Evolutionary conservation across 1,140 invertebrate species (phyloP).

Genomic region (Microplitis demolitor): DNA sequence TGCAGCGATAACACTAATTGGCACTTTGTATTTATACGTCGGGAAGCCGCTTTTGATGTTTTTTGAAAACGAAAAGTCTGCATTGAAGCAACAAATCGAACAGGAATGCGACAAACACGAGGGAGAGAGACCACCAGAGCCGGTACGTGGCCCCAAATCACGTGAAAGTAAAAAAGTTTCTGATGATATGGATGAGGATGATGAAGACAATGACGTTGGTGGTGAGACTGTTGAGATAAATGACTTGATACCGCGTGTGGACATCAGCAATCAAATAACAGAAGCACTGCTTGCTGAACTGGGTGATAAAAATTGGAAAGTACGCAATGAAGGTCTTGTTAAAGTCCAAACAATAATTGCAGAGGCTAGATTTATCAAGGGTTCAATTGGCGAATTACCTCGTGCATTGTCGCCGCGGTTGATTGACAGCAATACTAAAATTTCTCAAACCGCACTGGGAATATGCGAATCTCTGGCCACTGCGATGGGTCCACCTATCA

Average conservation of each 20-base stretch:
- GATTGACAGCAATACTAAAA: conserved; percentile 88
- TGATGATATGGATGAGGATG: conserved; percentile 61
- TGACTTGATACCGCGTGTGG: conserved; percentile 76
- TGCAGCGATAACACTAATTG: conserved; percentile 71
- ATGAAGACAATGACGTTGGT: conserved; percentile 61
- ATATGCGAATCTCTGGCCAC: conserved; percentile 80
- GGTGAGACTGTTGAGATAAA: conserved; percentile 64
- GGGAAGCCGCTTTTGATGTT: conserved; percentile 76
- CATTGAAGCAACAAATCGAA: conserved; percentile 84
- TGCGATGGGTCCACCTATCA: conserved; percentile 81
- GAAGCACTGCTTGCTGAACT: conserved; percentile 81
- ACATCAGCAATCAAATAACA: conserved; percentile 86
- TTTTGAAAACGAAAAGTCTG: conserved; percentile 87
- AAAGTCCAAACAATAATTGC: conserved; percentile 77
- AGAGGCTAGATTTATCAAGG: conserved; percentile 80
- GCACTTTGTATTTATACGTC: conserved; percentile 81
- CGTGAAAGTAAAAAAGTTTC: conserved; percentile 22
- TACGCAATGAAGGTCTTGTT: conserved; percentile 81
- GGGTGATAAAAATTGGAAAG: conserved; percentile 94
- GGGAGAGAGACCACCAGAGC: conserved; percentile 72
- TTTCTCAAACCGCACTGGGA: conserved; percentile 80
- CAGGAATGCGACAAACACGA: conserved; percentile 83
- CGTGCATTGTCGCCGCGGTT: conserved; percentile 76
- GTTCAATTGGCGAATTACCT: conserved; percentile 82
- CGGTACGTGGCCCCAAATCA: conserved; percentile 66